These are phyloP conservation scores for Ptycholaimellus sp. DNA, from an alignment of 2,888 invertebrate species.

Conservation along the genomic window DNA sequence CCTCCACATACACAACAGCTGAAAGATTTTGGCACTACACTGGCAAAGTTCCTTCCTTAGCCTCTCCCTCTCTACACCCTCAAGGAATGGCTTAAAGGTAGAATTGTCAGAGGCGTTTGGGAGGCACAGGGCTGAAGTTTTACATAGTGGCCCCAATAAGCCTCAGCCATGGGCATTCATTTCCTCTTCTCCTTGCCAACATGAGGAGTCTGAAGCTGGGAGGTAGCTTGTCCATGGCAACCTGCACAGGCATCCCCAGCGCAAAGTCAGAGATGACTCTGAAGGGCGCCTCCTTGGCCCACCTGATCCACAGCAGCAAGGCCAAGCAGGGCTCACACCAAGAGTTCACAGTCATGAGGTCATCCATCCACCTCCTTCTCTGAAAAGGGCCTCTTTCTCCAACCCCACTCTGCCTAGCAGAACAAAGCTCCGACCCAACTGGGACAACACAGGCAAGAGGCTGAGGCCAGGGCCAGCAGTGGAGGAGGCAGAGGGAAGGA, in stretches of 20 bases:
- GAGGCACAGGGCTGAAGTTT: not conserved
- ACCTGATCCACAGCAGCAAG: constrained; percentile 15
- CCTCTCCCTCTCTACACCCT: constrained; percentile 11
- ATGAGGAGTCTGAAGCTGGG: too few species aligned
- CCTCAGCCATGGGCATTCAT: too few species aligned
- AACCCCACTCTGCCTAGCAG: not conserved
- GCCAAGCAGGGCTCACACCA: not conserved
- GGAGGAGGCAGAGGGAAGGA: not conserved
- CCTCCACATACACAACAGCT: constrained; percentile 70
- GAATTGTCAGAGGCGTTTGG: constrained; percentile 16
- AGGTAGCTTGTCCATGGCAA: not conserved
- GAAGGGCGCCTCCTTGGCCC: constrained; percentile 18
- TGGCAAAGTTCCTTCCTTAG: constrained; percentile 14
- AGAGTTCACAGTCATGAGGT: not conserved
- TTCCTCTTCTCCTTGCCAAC: too few species aligned
- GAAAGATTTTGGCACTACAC: constrained; percentile 20
- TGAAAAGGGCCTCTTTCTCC: not conserved
- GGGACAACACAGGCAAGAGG: not conserved
- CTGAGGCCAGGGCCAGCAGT: not conserved
- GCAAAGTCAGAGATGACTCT: constrained; percentile 7
- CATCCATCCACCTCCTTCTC: not conserved
- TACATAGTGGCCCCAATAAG: too few species aligned
- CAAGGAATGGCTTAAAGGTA: too few species aligned
- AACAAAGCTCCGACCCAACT: not conserved
- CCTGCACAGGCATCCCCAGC: not conserved